Base-by-base conservation (phyloP, 2,888 invertebrate species). In the Drosophila austrosaltans region DNA sequence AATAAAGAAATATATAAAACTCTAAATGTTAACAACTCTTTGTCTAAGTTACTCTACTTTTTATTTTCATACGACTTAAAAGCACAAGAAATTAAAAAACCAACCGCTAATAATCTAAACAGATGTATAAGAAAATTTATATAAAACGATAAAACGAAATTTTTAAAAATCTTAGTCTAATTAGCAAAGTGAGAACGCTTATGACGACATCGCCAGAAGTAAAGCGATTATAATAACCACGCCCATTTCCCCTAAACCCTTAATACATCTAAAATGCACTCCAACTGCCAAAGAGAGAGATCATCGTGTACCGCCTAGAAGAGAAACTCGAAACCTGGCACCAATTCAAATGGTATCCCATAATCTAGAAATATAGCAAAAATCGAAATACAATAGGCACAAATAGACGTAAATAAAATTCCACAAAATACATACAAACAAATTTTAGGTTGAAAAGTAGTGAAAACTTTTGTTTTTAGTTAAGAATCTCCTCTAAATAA, bases 401-500 rank as follows among this genome's bases (percentile, higher is more conserved):
- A 28, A 54, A 40, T 63, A 42, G 53, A 63, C 30, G 57, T 16
- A 48, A 72, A 76, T 60, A 57, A 63, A 54, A 57, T 22, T 32
- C 30, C 42, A 71, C 54, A 25, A 54, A 54, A 53, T 67, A 64
- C 42, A 53, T 61, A 73, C 39, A 63, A 48, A 62, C 44, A 63
- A 60, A 53, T 59, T 63, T 85, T 70, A 76, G 78, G 81, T 82
- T 39, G 68, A 73, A 77, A 58, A 48, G 76, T 75, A 83, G 81
- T 67, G 58, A 77, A 54, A 76, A 76, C 72, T 68, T 57, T 57
- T 57, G 77, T 74, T 68, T 83, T 86, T 79, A 72, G 81, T 83
- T 86, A 78, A 75, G 77, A 72, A 70, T 64, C 79, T 85, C 81
- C 86, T 77, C 83, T 78, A 66, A 63, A 68, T 57, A 83, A 86